phyloP scores from a whole-genome alignment of 2,888 invertebrate species.

The Aquatica leii region DNA sequence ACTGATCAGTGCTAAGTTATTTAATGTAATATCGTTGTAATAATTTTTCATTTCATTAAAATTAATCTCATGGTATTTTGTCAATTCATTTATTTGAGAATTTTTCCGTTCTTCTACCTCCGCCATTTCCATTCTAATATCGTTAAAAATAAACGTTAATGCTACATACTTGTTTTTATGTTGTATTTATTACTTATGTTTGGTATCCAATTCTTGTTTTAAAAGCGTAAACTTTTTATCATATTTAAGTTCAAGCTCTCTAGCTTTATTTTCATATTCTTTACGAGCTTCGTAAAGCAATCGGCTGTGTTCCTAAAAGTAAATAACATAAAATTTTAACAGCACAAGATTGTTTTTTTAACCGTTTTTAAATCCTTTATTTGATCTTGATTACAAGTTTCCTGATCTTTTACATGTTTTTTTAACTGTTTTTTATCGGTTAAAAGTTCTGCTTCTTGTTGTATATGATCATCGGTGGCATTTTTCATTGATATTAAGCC shows the following conservation, averaged over 20 bases:
- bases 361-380: slow-evolving; percentile 68
- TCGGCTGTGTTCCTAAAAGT: slow-evolving; percentile 57
- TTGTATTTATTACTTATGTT: slow-evolving; percentile 62
- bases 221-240: slow-evolving; percentile 78
- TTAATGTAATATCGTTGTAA: slow-evolving; percentile 93
- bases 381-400: slow-evolving; percentile 75
- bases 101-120: slow-evolving; percentile 94
- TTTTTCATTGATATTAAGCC: slow-evolving; percentile 81
- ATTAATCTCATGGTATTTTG: slow-evolving; percentile 82
- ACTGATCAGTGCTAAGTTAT: slow-evolving; percentile 90
- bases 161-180: not conserved
- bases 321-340: slow-evolving; percentile 11
- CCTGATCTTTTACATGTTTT: slow-evolving; percentile 73
- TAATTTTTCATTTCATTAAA: slow-evolving; percentile 92
- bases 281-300: slow-evolving; percentile 67
- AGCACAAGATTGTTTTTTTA: not conserved
- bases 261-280: slow-evolving; percentile 72
- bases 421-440: slow-evolving; percentile 77
- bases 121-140: slow-evolving; percentile 76
- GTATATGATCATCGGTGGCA: slow-evolving; percentile 82
- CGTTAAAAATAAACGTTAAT: slow-evolving; percentile 9
- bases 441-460: slow-evolving; percentile 79
- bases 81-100: slow-evolving; percentile 81
- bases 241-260: slow-evolving; percentile 74
- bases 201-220: slow-evolving; percentile 74